Evolutionary conservation across 2,888 invertebrate genomes (phyloP), one percentile per base, ranked within the genome.

Genomic region (Acronicta leporina): DNA sequence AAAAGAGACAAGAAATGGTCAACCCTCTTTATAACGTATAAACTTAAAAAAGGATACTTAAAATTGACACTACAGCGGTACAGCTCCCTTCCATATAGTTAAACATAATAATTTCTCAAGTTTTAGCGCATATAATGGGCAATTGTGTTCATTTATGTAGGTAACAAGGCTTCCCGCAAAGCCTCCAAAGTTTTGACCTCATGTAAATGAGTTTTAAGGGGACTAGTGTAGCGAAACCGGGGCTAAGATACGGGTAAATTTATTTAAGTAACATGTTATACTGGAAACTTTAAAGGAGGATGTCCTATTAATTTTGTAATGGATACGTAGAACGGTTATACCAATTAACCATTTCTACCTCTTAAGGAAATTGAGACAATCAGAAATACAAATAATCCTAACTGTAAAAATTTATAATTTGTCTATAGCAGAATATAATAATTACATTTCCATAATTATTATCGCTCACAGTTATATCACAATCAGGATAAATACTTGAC

Each of bases 151-250:
- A 61, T 53, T 63, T 63, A 68, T 53, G 61, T 63, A 45, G 46
- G 58, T 20, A 52, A 67, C 54, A 51, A 52, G 50, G 41, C 33
- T 10, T 42, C 25, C 40, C 44, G 43, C 56, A 61, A 60, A 46
- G 59, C 63, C 54, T 62, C 45, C 49, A 15, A 56, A 62, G 59
- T 56, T 66, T 63, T 46, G 49, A 35, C 43, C 56, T 59, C 47
- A 65, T 71, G 67, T 63, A 67, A 67, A 68, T 67, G 67, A 60
- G 67, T 60, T 65, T 59, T 59, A 63, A 70, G 61, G 63, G 58
- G 48, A 66, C 53, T 40, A 16, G 30, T 41, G 16, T 52, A 52
- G 25, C 14, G 13, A 27, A 38, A 40, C 13, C 11, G 15, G 13
- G 27, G 45, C 15, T 30, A 42, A n/a, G 30, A 20, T 53, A 16